Base-by-base conservation (phyloP, 2,113 vertebrate species). In the Rhinichthys klamathensis region DNA sequence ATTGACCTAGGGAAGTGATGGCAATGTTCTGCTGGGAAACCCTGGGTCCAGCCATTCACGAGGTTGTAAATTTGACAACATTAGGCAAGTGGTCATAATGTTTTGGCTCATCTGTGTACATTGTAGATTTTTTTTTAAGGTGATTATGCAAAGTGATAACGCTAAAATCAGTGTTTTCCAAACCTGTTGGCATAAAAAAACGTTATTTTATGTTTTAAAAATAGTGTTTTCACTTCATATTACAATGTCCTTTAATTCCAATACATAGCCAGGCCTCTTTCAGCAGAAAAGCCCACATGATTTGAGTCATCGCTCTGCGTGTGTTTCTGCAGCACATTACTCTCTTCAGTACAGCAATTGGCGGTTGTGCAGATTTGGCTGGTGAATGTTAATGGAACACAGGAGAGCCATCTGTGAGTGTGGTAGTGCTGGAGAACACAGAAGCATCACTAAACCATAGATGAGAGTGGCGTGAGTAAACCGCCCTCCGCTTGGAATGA, bases 331-430 rank as follows among this genome's bases (percentile, higher is more conserved):
- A 51, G 49, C 44, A 61, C 32, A 73, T 54, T 73, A 51, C 84
- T 88, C 79, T 84, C 84, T 61, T 84, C 35, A 56, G 49, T 54
- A 78, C 67, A 80, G 60, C 67, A n/a, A 61, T 87, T 82, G 27
- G 70, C 49, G 35, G 27, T 63, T 49, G 63, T 30, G 84, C 75
- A 30, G 76, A 77, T 83, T 87, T 85, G 89, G 89, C 82, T 82
- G 18, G 73, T 80, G 80, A 56, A 70, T 80, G 77, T 41, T 73
- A 80, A 80, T 56, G 38, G 76, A 44, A 82, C 78, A 76, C 41
- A 82, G 85, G 79, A 83, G 84, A 81, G 77, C 87, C 86, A 89
- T 90, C 86, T 89, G 88, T 85, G 86, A 84, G 69, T 46, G 67
- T 79, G 25, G 84, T 63, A 75, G 70, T 80, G 72, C 30, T 49